Percentiles rank a stretch among this genome's conserved stretches.
Evolutionary conservation across 2,888 invertebrate genomes (phyloP).

Genomic region (Epicampocera succincta): DNA sequence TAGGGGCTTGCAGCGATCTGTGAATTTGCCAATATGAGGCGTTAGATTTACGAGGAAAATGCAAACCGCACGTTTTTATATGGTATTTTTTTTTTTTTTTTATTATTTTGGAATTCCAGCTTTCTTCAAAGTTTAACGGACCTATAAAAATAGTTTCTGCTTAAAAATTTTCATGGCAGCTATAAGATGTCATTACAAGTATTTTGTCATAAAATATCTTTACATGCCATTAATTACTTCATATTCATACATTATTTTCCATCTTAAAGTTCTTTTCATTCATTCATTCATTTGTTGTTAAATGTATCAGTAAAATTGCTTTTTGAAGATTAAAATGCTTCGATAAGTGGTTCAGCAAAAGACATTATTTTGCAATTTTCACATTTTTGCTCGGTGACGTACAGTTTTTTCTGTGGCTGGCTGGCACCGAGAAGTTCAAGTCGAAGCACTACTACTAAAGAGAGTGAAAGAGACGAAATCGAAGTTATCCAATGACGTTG

Average conservation of each 20-base stretch:
- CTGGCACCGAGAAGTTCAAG: conserved; percentile 30
- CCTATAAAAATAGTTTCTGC: not conserved
- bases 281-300: conserved; percentile 31
- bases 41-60: too few relatives aligned
- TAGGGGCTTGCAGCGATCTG: too few relatives aligned
- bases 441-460: conserved; percentile 1
- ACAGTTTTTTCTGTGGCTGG: conserved; percentile 42
- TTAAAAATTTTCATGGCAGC: not conserved
- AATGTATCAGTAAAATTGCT: conserved; percentile 61
- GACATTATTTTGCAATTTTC: conserved; percentile 67
- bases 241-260: conserved; percentile 14
- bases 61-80: too few relatives aligned
- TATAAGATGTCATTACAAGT: not conserved
- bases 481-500: conserved; percentile 47
- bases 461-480: not conserved
- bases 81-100: too few relatives aligned
- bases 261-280: conserved; percentile 6
- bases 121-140: not conserved
- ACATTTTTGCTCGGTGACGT: conserved; percentile 44
- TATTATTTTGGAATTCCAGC: not conserved
- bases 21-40: too few relatives aligned
- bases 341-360: conserved; percentile 61
- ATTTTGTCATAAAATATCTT: conserved; percentile 46
- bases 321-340: conserved; percentile 59
- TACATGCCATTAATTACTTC: conserved; percentile 50